phyloP scores from a whole-genome alignment of 1,140 invertebrate genomes.

The Pantala flavescens region DNA sequence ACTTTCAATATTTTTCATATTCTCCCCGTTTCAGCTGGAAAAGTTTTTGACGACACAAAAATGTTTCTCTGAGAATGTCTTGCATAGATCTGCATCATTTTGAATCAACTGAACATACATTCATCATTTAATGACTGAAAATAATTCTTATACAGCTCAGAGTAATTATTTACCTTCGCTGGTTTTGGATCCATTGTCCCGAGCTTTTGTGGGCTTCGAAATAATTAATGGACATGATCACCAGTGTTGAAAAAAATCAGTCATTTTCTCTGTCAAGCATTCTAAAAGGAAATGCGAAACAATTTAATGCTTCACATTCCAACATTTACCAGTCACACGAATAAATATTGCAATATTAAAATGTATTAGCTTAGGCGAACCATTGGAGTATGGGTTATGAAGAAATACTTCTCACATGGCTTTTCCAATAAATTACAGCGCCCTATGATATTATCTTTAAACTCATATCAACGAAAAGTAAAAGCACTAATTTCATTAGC shows the following conservation, averaged over 20 bases:
- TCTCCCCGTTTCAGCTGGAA: too few relatives aligned
- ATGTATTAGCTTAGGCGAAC: conserved; percentile 87
- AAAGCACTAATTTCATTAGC: too few relatives aligned
- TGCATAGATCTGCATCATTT: too few relatives aligned
- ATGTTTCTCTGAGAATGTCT: too few relatives aligned
- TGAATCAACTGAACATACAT: too few relatives aligned
- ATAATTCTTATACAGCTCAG: not conserved
- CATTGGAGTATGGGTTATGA: conserved; percentile 89
- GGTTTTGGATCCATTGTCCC: conserved; percentile 80
- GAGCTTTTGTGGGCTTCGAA: conserved; percentile 81
- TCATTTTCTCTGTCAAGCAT: conserved; percentile 69
- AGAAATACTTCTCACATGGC: conserved; percentile 49
- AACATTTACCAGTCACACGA: conserved; percentile 11
- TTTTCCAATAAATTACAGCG: conserved; percentile 40
- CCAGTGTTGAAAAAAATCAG: conserved; percentile 88
- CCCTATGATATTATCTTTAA: not conserved
- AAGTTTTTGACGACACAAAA: too few relatives aligned
- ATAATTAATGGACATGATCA: conserved; percentile 89
- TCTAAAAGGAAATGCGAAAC: conserved; percentile 68
- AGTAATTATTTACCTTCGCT: conserved; percentile 40
- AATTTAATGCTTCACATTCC: conserved; percentile 18
- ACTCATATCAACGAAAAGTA: too few relatives aligned
- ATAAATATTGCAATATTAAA: conserved; percentile 15
- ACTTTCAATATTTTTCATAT: too few relatives aligned
- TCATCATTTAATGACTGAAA: too few relatives aligned